Base-by-base conservation (phyloP, 2,888 invertebrate species). In the Archips xylosteana region DNA sequence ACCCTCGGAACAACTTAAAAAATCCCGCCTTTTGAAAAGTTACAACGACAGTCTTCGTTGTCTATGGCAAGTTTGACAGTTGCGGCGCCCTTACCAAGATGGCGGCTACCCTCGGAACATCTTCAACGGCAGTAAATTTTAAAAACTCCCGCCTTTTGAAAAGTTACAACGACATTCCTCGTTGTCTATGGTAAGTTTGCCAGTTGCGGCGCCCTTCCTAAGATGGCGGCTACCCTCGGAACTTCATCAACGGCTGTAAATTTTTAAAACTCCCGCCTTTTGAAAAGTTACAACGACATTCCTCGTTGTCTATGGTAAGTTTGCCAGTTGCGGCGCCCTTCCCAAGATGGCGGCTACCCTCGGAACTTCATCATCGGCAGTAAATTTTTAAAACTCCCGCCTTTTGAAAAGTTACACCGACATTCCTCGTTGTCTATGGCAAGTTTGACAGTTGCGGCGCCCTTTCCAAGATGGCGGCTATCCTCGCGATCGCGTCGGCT, bases 281-380 rank as follows among this genome's bases (percentile, higher is more conserved):
- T n/a, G n/a, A n/a, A n/a, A n/a, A n/a, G n/a, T n/a, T n/a, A n/a
- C n/a, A n/a, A n/a, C n/a, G n/a, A n/a, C n/a, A n/a, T n/a, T n/a
- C n/a, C n/a, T n/a, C 45, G 2, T 12, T 10, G 9, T 8, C 45
- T n/a, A 13, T n/a, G 49, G 34, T 10, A 34, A 8, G 10, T 51
- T 3, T 0, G 15, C 2, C 3, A 84, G 80, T 71, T 84, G n/a
- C n/a, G n/a, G 76, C 32, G 83, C 81, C 1, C 66, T 80, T 59
- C 90, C 91, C 23, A 91, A 60, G 0, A 78, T 75, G 1, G 91
- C 89, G 12, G 90, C 87, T 0, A 90, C 89, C 62, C 92, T 91
- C 0, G 85, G n/a, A n/a, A n/a, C n/a, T n/a, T n/a, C n/a, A n/a
- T n/a, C n/a, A n/a, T n/a, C n/a, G n/a, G n/a, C n/a, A n/a, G n/a